phyloP scores from a whole-genome alignment of 2,888 invertebrate species.

The Acrocyrtus sp. region DNA sequence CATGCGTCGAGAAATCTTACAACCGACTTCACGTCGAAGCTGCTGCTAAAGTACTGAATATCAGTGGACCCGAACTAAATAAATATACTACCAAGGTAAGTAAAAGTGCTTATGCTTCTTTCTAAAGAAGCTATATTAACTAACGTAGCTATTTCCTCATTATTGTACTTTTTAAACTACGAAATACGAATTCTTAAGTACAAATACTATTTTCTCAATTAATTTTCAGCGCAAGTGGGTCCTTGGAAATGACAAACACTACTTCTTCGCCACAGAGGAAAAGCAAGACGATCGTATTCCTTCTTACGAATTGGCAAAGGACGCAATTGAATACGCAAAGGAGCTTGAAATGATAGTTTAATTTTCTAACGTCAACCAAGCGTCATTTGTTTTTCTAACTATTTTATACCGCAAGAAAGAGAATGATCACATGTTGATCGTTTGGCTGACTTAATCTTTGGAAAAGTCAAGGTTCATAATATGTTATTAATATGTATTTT shows the following conservation, averaged over 20 bases:
- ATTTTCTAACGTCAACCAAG: no score
- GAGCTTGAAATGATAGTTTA: conserved; percentile 99
- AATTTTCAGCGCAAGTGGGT: conserved; percentile 57
- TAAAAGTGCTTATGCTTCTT: not conserved
- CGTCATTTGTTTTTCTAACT: no score
- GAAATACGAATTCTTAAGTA: conserved; percentile 42
- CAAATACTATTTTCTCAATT: conserved; percentile 10
- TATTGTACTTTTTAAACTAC: conserved; percentile 35
- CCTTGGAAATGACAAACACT: conserved; percentile 80
- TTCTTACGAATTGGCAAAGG: conserved; percentile 88
- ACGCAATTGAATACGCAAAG: conserved; percentile 95
- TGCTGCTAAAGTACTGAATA: conserved; percentile 88
- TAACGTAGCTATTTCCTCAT: no score
- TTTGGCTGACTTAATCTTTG: no score
- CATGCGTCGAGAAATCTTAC: conserved; percentile 97
- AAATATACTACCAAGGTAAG: conserved; percentile 82
- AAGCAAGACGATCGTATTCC: conserved; percentile 84
- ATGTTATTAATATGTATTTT: no score
- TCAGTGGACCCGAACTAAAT: conserved; percentile 80
- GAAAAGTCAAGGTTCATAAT: no score
- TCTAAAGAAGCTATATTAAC: no score
- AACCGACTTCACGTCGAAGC: conserved; percentile 78
- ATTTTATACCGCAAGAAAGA: no score
- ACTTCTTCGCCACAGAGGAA: conserved; percentile 83
- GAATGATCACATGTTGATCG: not conserved